Conservation (phyloP, 2,113 vertebrate species). For the Corythaixoides concolor region DNA sequence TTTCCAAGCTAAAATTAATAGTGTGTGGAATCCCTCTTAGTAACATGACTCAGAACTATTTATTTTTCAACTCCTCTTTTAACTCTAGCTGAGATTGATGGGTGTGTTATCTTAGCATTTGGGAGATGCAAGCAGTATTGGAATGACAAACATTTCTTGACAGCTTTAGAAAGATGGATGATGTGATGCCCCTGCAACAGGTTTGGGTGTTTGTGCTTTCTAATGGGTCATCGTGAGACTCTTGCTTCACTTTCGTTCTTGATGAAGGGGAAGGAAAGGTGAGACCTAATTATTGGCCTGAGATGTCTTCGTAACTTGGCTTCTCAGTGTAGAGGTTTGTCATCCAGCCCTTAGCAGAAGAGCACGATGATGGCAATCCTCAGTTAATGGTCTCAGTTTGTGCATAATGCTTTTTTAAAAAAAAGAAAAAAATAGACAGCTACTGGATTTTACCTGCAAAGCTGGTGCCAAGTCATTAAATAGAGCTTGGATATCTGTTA, state of each 20-base stretch:
- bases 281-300: background rate
- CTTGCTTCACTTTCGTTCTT: constrained; percentile 10
- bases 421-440: background rate
- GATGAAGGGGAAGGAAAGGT: background rate
- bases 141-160: constrained; percentile 71
- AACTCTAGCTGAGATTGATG: constrained; percentile 72
- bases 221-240: background rate
- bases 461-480: background rate
- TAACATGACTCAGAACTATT: constrained; percentile 40
- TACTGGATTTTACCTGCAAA: background rate
- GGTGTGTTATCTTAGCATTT: constrained; percentile 52
- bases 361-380: background rate
- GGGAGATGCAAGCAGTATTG: constrained; percentile 49
- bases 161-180: constrained; percentile 70
- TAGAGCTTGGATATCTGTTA: background rate
- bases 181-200: constrained; percentile 32
- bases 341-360: background rate
- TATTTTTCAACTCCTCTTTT: constrained; percentile 66
- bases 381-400: background rate
- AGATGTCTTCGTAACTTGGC: background rate
- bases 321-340: background rate
- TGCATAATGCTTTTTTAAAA: background rate
- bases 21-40: constrained; percentile 64
- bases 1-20: constrained; percentile 66
- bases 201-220: constrained; percentile 61